Evolutionary conservation across 2,113 vertebrate genomes (phyloP), one percentile per base, ranked within the genome.

Genomic region (Tenebrosternarchus preto): DNA sequence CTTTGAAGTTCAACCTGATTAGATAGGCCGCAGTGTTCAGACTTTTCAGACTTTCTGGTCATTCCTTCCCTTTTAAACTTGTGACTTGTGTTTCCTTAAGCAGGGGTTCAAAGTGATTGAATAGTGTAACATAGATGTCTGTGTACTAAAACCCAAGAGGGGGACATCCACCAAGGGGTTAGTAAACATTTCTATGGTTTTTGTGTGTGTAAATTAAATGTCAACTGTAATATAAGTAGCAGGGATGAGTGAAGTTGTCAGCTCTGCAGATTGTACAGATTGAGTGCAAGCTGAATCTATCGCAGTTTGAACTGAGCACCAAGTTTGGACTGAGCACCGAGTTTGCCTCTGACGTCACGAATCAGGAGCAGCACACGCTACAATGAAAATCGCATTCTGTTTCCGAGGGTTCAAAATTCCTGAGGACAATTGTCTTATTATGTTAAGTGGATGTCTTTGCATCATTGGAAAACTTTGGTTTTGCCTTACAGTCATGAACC

Each of bases 401-500:
- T 80, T 73, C 59, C 60, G 66, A 68, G 31, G 69, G 39, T 46
- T 61, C 15, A 53, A 24, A 22, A 63, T 53, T 66, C 29, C 70
- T 80, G 43, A 56, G 33, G 22, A 74, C 70, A 73, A 19, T 25
- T 61, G 17, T 71, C 20, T 56, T 73, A 76, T 56, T 73, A 76
- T 60, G 59, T 76, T 76, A 73, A 64, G 20, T 80, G 71, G 50
- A 19, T 36, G 43, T 66, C 46, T 36, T 39, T 73, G 66, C 76
- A 78, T 33, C 17, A 53, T 79, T 72, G 53, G 20, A 29, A 73
- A 36, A 59, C 57, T 63, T 25, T 39, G 61, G 70, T 80, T 76
- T 63, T 73, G 68, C 81, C 76, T 83, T 83, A 83, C 76, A 70
- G 82, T 74, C 24, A 73, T 69, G 22, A 16, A 72, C 70, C 69